These are phyloP conservation scores for Threskiornis aethiopicus DNA, from an alignment of 2,797 vertebrate species.

Conservation along the genomic window DNA sequence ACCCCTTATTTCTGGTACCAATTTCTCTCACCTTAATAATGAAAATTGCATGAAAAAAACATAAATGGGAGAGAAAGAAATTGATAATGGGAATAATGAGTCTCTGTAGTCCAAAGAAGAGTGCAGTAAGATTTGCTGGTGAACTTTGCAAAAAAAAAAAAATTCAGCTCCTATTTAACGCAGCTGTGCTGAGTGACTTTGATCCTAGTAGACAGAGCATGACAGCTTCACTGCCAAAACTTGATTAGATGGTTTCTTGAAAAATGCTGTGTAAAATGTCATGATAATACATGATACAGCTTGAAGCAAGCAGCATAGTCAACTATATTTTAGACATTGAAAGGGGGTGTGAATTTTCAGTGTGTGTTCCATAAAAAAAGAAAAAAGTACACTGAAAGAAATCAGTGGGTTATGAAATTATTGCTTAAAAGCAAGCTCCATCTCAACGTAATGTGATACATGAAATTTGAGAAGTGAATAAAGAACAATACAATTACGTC, in stretches of 20 bases:
- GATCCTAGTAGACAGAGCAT: background rate
- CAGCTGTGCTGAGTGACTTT: background rate
- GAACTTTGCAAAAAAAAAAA: background rate
- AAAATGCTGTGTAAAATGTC: background rate
- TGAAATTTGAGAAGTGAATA: background rate
- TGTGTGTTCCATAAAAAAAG: background rate
- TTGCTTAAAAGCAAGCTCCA: background rate
- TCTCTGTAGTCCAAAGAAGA: background rate
- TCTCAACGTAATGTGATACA: background rate
- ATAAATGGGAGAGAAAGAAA: background rate
- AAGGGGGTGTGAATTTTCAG: background rate
- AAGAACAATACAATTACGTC: background rate
- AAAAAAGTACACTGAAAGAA: background rate
- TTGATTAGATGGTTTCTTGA: background rate
- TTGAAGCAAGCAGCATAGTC: background rate
- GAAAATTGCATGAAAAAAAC: background rate
- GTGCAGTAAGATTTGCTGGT: background rate
- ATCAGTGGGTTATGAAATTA: background rate
- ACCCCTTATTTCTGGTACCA: background rate
- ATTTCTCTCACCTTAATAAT: background rate
- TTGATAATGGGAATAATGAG: background rate
- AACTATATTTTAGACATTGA: background rate
- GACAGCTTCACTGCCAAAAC: background rate
- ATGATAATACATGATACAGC: background rate
- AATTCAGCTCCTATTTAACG: background rate